These are phyloP conservation scores for Nymphalis io DNA, from an alignment of 1,140 invertebrate genomes.

Conservation along the genomic window DNA sequence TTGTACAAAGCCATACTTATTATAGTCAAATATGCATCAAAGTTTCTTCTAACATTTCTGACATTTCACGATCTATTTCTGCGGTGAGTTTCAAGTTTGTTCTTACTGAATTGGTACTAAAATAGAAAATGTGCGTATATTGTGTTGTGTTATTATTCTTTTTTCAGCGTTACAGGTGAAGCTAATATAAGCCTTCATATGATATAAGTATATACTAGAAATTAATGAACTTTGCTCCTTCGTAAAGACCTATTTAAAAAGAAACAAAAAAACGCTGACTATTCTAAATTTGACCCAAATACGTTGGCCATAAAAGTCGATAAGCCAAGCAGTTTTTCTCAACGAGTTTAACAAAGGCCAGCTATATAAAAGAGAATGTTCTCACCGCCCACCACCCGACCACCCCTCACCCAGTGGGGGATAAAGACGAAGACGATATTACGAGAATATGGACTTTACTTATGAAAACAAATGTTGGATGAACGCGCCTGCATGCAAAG, in stretches of 20 bases:
- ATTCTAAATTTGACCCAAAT: conserved; percentile 32
- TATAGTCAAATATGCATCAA: too few species aligned
- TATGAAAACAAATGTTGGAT: conserved; percentile 36
- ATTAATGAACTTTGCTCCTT: too few species aligned
- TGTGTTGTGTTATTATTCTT: too few species aligned
- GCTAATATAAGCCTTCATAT: too few species aligned
- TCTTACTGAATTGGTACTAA: too few species aligned
- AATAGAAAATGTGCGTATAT: too few species aligned
- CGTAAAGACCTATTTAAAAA: neutral
- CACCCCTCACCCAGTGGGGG: conserved; percentile 10
- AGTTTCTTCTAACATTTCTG: too few species aligned
- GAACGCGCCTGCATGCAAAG: conserved; percentile 18
- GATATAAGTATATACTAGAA: too few species aligned
- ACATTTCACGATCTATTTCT: too few species aligned
- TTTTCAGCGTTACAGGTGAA: too few species aligned
- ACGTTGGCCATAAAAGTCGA: conserved; percentile 31
- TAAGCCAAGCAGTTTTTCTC: conserved; percentile 37
- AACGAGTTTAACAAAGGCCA: conserved; percentile 35
- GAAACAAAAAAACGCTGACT: conserved; percentile 3
- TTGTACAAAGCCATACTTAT: too few species aligned
- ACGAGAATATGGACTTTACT: conserved; percentile 31
- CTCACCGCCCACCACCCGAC: conserved; percentile 9
- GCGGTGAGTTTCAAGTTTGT: too few species aligned
- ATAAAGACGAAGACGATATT: conserved; percentile 28
- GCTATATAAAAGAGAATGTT: conserved; percentile 31